phyloP scores from a whole-genome alignment of 2,888 invertebrate genomes.

The Hipparchia sbordonii region DNA sequence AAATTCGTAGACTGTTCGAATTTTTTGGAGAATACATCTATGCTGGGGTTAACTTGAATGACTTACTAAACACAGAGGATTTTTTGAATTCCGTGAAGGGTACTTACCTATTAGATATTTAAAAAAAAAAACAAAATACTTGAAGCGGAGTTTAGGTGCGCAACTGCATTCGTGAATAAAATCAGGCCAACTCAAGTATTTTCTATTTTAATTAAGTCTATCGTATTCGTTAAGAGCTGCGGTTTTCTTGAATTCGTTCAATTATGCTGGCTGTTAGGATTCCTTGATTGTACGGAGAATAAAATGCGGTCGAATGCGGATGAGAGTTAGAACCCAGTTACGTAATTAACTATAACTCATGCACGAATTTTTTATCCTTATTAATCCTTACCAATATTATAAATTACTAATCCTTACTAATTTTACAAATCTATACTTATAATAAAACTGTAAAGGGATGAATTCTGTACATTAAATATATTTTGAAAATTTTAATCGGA shows the following conservation, averaged over 20 bases:
- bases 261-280: conserved; percentile 17
- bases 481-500: too few relatives aligned
- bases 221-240: conserved; percentile 21
- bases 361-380: too few relatives aligned
- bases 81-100: background rate
- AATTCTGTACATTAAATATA: too few relatives aligned
- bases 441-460: too few relatives aligned
- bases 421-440: too few relatives aligned
- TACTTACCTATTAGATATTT: too few relatives aligned
- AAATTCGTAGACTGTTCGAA: conserved; percentile 7
- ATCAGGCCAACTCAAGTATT: conserved; percentile 28
- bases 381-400: too few relatives aligned
- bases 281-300: conserved; percentile 5
- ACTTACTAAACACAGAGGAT: background rate
- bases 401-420: too few relatives aligned
- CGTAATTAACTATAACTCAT: background rate
- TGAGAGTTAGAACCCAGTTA: background rate
- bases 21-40: background rate
- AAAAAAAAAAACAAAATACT: background rate
- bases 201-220: conserved; percentile 29
- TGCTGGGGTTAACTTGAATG: background rate
- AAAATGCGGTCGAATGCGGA: conserved; percentile 15
- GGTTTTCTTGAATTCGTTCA: conserved; percentile 20
- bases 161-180: conserved; percentile 10
- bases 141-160: background rate